Base-by-base conservation (phyloP, 2,113 vertebrate genomes). In the Sorex araneus region DNA sequence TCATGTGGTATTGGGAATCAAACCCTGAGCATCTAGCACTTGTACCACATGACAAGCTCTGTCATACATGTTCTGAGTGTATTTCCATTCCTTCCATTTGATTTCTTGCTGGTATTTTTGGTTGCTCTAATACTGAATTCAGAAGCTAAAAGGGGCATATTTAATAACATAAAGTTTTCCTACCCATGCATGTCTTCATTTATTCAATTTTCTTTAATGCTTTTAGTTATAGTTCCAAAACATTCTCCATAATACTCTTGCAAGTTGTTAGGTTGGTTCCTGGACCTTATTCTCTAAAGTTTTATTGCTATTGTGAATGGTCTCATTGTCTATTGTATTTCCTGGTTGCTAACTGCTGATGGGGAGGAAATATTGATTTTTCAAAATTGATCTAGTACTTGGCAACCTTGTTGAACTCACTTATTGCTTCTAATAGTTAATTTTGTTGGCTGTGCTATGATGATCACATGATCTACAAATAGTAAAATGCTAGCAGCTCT, bases 301-400 rank as follows among this genome's bases (percentile, higher is more conserved):
- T 92, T 90, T 70, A 84, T 71, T 71, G 74, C 21, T 16, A 40
- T 70, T 40, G 36, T 54, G 85, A 89, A 74, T 64, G 43, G 32
- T 92, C 70, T 84, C 74, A 84, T 23, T 28, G 43, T 57, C 93
- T 64, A 8, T 80, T 84, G 0, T 18, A 32, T 30, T 88, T 89
- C 36, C 47, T 57, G 19, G 25, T 85, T 67, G 45, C 28, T 93
- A 30, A 47, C 45, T 89, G 74, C 69, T 78, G 18, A 66, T 71
- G 34, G 67, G 57, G 45, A 74, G 6, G 77, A 74, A 79, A 12
- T 13, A 76, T 2, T 60, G 86, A 73, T 47, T 82, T 94, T 94
- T 87, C 18, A 54, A 91, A 91, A 94, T 32, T 83, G 74, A 69
- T 94, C 82, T 88, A 69, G 43, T 32, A 40, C 69, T 90, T 94